Evolutionary conservation across 2,113 vertebrate genomes (phyloP), one percentile per base, ranked within the genome.

Genomic region (Salvelinus sp.): DNA sequence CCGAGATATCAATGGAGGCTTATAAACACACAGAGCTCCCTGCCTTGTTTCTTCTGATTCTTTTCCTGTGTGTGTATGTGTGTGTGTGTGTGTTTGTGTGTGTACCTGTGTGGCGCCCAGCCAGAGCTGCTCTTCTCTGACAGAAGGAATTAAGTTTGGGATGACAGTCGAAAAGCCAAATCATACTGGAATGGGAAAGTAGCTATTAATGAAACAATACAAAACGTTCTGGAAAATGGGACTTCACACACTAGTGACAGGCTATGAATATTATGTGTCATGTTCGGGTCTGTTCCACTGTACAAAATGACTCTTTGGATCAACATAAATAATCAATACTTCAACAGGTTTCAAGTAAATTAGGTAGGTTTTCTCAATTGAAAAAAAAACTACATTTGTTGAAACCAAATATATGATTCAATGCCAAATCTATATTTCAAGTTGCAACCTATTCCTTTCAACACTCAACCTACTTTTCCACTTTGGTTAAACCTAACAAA

Each of bases 161-260:
- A 77, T 67, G 79, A 86, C 85, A 76, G 73, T 83, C 54, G 69
- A 86, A 82, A 85, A 82, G 70, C 76, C 83, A 82, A 87, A 83
- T 30, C 67, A 28, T 68, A 85, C 30, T 84, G 66, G 76, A 69
- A 74, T 60, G 66, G 73, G 50, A 54, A 83, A 80, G 79, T 80
- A 47, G 71, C 76, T 75, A 72, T 78, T 84, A 81, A 87, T 85
- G 62, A 85, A 84, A 82, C 76, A 80, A 78, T 47, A 72, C 71
- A 20, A 72, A 82, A 79, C 74, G 9, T 69, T 22, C 72, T 50
- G 18, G 3, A 25, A 18, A 86, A 79, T 64, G 74, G 71, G 58
- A 75, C 33, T 82, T 81, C 71, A 30, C 75, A 74, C 7, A 54
- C 14, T 9, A 10, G 62, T 23, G 71, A 69, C 74, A 47, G 66